Evolutionary conservation across 2,888 invertebrate species (phyloP), one percentile per base, ranked within the genome.

Genomic region (Drosophila longiperda): DNA sequence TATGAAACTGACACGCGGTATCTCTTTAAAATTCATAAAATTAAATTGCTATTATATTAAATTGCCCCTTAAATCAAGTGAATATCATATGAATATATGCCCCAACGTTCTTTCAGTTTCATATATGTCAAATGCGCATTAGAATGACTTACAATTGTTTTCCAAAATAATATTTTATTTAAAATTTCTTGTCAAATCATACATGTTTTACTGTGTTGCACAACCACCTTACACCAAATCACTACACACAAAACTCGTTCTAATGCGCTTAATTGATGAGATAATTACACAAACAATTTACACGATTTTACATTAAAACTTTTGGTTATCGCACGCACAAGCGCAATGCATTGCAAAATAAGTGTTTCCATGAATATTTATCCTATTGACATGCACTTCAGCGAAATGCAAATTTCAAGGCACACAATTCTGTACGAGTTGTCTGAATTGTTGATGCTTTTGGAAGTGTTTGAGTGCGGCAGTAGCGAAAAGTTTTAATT

Each of bases 301-400:
- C 69, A 75, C 66, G 20, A 52, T 65, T 65, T 67, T 64, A 49
- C 11, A 87, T 83, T 83, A 74, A 87, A 83, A 87, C 70, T 69
- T 79, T 66, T 75, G 79, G 62, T 73, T 91, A 84, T 72, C 58
- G 88, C 85, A 90, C 83, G 50, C 82, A 83, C 83, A 90, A 80
- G 78, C 92, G 91, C 92, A 89, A 71, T 91, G 93, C 93, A 92
- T 92, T 90, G 90, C 89, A 85, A 72, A 67, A 52, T 49, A 78
- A 75, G 83, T 86, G 68, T 62, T 68, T 36, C 40, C 33, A 49
- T 26, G 36, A 34, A 11, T 36, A 33, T 59, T 12, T 36, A 49
- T 15, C 17, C 9, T 38, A 52, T 54, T 57, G 15, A 34, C 4
- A 20, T 40, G 54, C 83, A 90, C 87, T 82, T 32, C 49, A 67